Evolutionary conservation across 2,797 vertebrate species (phyloP).

Genomic region (Heliangelus exortis): DNA sequence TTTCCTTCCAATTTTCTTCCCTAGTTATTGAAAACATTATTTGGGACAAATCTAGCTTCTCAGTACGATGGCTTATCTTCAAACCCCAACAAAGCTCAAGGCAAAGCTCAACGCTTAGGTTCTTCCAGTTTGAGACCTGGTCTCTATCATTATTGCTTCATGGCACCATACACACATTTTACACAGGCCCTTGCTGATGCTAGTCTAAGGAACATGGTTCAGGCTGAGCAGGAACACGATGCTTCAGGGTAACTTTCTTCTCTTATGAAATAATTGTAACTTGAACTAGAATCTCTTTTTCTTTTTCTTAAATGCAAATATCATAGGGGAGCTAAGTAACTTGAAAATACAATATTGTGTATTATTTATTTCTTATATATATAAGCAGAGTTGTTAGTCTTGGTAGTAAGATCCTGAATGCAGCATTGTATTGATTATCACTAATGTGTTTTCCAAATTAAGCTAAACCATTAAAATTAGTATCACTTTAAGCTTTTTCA

Average conservation of each 20-base stretch:
- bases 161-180: conserved; percentile 98
- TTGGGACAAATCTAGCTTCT: conserved; percentile 97
- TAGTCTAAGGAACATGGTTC: conserved; percentile 96
- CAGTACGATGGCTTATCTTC: conserved; percentile 91
- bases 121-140: conserved; percentile 92
- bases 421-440: not conserved
- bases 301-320: not conserved
- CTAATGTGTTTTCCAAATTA: not conserved
- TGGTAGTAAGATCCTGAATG: not conserved
- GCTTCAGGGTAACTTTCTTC: conserved; percentile 86
- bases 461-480: not conserved
- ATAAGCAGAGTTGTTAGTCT: not conserved
- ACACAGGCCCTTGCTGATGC: conserved; percentile 98
- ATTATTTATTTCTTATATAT: not conserved
- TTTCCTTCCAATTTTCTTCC: not conserved
- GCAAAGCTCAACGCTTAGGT: conserved; percentile 92
- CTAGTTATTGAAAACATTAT: conserved; percentile 94
- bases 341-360: not conserved
- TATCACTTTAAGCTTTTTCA: not conserved
- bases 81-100: conserved; percentile 89
- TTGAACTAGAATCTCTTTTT: not conserved
- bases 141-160: conserved; percentile 98
- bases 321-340: not conserved
- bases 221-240: conserved; percentile 93
- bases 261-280: not conserved